Evolutionary conservation across 2,797 vertebrate species (phyloP), one percentile per base, ranked within the genome.

Genomic region (Catostomus latipinnis): DNA sequence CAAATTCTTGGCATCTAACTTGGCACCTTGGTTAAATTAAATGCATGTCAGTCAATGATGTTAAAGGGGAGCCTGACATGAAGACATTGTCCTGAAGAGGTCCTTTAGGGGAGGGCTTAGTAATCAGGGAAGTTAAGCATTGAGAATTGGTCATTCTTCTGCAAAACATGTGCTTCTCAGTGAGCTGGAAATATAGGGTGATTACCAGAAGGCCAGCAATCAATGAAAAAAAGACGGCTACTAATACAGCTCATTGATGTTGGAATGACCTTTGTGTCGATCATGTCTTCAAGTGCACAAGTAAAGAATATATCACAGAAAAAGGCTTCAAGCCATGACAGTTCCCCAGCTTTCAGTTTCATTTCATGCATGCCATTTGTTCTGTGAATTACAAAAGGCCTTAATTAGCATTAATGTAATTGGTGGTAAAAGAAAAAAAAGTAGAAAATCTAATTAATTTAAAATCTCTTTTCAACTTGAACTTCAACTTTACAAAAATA

Each of bases 51-150:
- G 71, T 60, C 1, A 46, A 73, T 67, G 46, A 61, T 73, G 70
- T 68, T 68, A 76, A 76, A 80, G 74, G 71, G n/a, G 63, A 81
- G 52, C 68, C 54, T 49, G 18, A 70, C 54, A 54, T 46, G 43
- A 83, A 48, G 74, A 72, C 77, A 72, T 18, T 34, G 68, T 71
- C 53, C 71, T 66, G 18, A 79, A 54, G 67, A 75, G 61, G 58
- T 61, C 46, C 67, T 66, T 65, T 48, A 62, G 54, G 9, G 65
- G 72, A 80, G 7, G 10, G 13, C 22, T 66, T 72, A 13, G 54
- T 8, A 75, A 76, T 71, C 60, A 67, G 70, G n/a, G 14, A 52
- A 71, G 62, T 63, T 63, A 56, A 22, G 11, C 6, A 56, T 57
- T 67, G 11, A 48, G 52, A 9, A 16, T 4, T 45, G 56, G 60